Evolutionary conservation across 2,888 invertebrate species (phyloP), one percentile per base, ranked within the genome.

Genomic region (Stenodera caucasica): DNA sequence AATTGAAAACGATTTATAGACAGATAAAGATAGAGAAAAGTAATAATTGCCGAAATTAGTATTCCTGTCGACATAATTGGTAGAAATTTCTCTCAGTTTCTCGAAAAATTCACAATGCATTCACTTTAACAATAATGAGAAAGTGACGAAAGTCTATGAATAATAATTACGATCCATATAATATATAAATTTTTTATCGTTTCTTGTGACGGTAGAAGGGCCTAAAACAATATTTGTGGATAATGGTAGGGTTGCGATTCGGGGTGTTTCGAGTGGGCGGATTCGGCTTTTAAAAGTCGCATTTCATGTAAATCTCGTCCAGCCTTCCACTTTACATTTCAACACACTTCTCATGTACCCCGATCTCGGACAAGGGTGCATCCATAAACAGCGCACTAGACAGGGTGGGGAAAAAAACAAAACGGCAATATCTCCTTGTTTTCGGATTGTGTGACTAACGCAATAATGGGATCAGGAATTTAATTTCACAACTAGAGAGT

Each of bases 381-480:
- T n/a, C n/a, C n/a, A n/a, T n/a, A n/a, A n/a, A n/a, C n/a, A n/a
- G n/a, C n/a, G n/a, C n/a, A n/a, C n/a, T n/a, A n/a, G n/a, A n/a
- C n/a, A n/a, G n/a, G n/a, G n/a, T n/a, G n/a, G n/a, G n/a, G n/a
- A n/a, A n/a, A 15, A 37, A 7, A 15, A 37, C 45, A 45, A 12
- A 3, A 45, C 18, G 11, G 29, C 11, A 45, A 45, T n/a, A n/a
- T n/a, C n/a, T 26, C 26, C 7, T 45, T 21, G 45, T 37, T 37
- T 15, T 37, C n/a, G 15, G 45, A 21, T 45, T 45, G 21, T 52
- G 52, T 52, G 32, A 52, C 29, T 51, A 51, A 52, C 32, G 32
- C 52, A 52, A 52, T 52, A 52, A 52, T 52, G 52, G 52, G 52
- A 52, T 32, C 52, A 52, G 55, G 56, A 60, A 60, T 60, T 60